Base-by-base conservation (phyloP, 2,888 invertebrate genomes). In the Rotaria macrura region DNA sequence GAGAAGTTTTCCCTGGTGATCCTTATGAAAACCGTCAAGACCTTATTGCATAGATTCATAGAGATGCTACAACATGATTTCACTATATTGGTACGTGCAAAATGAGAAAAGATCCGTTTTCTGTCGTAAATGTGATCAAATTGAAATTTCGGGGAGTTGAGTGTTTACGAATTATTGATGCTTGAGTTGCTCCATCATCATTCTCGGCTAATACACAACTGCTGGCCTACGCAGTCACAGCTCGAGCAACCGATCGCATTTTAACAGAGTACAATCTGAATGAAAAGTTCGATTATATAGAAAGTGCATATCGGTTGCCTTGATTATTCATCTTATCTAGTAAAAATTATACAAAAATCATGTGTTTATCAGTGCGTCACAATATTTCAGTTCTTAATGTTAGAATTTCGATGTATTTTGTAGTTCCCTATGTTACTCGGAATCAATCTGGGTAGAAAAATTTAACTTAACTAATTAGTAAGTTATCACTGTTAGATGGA, bases 151-250 rank as follows among this genome's bases (percentile, higher is more conserved):
- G 87, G 85, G 88, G 88, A 20, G 87, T 88, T 23, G 83, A 87
- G 25, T 86, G 87, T 34, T 87, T 88, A 49, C 85, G 88, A 57
- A 88, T 89, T 7, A 88, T 87, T 14, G 89, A 89, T 85, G 88
- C 88, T 29, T 88, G 88, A 1, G 87, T 88, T 14, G 88, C 88
- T 87, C 88, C 88, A 17, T 85, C 85, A 40, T 87, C 88, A 6
- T 87, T 87, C 17, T 87, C 88, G 1, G 88, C 88, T 17, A 89
- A 89, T 84, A 88, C 88, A 1, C 87, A 89, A 83, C 88, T 88
- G 9, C 87, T 88, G 1, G 85, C 85, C 12, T 88, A 88, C 29
- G 88, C 88, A 88, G 88, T 89, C 34, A 88, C 88, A 23, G 89
- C 88, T 85, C 88, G 88, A 85, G 88, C 88, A 25, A 85, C 83